phyloP scores from a whole-genome alignment of 2,113 vertebrate species.

The Tricholaema leucomelas region DNA sequence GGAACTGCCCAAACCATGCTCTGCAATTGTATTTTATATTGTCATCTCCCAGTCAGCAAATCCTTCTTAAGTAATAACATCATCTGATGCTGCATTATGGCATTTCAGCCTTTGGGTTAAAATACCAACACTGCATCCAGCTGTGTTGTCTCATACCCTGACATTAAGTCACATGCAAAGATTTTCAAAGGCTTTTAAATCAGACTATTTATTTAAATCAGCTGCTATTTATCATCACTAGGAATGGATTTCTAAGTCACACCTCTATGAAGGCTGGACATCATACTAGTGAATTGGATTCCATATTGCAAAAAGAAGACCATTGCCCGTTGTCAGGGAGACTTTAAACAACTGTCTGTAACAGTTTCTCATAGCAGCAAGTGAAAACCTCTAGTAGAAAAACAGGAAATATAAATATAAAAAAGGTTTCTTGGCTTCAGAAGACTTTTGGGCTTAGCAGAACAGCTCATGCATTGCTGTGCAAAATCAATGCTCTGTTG shows the following conservation, averaged over 20 bases:
- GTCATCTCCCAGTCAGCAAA: neutral
- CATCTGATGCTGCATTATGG: neutral
- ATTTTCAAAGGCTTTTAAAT: constrained; percentile 7
- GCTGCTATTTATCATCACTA: neutral
- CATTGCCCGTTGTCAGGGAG: neutral
- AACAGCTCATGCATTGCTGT: neutral
- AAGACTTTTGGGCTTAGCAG: neutral
- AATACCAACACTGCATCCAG: neutral
- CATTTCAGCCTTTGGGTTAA: neutral
- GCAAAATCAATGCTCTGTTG: neutral
- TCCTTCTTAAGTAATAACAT: neutral
- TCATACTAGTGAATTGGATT: neutral
- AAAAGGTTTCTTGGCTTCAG: neutral
- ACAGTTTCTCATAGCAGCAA: neutral
- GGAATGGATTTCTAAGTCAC: neutral
- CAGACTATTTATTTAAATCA: neutral
- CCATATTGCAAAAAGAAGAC: neutral
- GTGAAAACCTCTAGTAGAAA: neutral
- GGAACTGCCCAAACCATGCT: neutral
- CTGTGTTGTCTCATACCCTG: neutral
- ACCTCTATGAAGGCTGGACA: neutral
- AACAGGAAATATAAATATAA: neutral
- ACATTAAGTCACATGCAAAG: neutral
- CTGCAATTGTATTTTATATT: neutral
- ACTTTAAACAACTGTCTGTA: neutral